These are phyloP conservation scores for Amitus sp. DNA, from an alignment of 2,888 invertebrate species.

Conservation along the genomic window DNA sequence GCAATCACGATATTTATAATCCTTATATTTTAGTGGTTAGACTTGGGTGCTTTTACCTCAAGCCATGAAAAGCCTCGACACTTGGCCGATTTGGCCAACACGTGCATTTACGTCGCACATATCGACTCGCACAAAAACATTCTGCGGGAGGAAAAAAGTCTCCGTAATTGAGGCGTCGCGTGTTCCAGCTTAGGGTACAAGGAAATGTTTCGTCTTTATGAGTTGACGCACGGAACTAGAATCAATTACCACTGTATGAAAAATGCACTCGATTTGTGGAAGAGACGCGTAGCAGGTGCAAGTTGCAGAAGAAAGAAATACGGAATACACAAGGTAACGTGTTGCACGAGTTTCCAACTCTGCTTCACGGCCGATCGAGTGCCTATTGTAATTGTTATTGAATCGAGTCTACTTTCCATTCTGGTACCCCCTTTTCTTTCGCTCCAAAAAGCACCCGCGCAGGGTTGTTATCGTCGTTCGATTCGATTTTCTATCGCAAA, in stretches of 20 bases:
- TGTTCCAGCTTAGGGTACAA: slow-evolving; percentile 3
- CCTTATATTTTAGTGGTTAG: no score
- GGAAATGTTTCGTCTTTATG: slow-evolving; percentile 17
- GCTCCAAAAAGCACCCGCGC: no score
- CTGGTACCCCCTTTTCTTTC: slow-evolving; percentile 19
- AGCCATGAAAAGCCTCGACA: slow-evolving; percentile 33
- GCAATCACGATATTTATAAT: no score
- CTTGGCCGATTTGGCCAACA: slow-evolving; percentile 32
- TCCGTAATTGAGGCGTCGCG: slow-evolving; percentile 9
- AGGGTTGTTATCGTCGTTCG: not conserved
- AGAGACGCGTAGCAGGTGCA: not conserved
- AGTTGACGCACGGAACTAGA: slow-evolving; percentile 26
- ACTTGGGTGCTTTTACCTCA: no score
- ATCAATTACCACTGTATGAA: slow-evolving; percentile 25
- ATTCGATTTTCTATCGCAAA: slow-evolving; percentile 1
- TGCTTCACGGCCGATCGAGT: slow-evolving; percentile 21
- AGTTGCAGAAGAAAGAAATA: not conserved
- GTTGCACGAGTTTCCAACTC: slow-evolving; percentile 26
- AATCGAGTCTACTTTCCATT: slow-evolving; percentile 12
- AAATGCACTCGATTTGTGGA: slow-evolving; percentile 23
- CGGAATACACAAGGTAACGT: slow-evolving; percentile 19
- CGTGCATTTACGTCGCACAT: slow-evolving; percentile 25
- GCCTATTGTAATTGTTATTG: no score
- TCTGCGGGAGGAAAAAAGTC: slow-evolving; percentile 16
- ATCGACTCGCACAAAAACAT: slow-evolving; percentile 30